phyloP scores from a whole-genome alignment of 2,113 vertebrate genomes.

The Lophura nycthemera region DNA sequence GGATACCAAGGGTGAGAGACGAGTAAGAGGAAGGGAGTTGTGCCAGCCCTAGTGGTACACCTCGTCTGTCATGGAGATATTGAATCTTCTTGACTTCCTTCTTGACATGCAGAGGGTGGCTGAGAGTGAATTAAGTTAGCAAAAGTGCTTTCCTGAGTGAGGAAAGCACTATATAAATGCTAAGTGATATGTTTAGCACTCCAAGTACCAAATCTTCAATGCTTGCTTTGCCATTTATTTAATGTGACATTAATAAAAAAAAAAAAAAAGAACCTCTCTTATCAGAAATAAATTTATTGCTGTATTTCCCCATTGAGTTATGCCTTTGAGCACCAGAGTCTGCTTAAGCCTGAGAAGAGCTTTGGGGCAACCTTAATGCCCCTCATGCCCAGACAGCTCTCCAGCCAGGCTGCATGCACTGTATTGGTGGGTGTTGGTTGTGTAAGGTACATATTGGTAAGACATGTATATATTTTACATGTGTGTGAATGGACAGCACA shows the following conservation, averaged over 20 bases:
- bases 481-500: background rate
- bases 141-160: constrained; percentile 4
- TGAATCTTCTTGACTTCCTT: background rate
- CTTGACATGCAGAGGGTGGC: background rate
- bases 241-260: background rate
- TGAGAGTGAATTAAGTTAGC: constrained; percentile 26
- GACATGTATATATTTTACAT: background rate
- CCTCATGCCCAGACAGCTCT: background rate
- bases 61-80: background rate
- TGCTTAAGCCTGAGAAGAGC: background rate
- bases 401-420: background rate
- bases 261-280: background rate
- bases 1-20: background rate
- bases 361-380: background rate
- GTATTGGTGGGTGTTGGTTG: background rate
- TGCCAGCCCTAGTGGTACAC: background rate
- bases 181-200: background rate
- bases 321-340: background rate
- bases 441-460: background rate
- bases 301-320: background rate
- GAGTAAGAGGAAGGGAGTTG: background rate
- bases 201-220: constrained; percentile 19
- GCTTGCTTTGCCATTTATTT: constrained; percentile 1
- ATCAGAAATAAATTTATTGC: background rate
- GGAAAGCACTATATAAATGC: constrained; percentile 2